phyloP scores from a whole-genome alignment of 2,113 vertebrate genomes.

The Pimephales promelas region DNA sequence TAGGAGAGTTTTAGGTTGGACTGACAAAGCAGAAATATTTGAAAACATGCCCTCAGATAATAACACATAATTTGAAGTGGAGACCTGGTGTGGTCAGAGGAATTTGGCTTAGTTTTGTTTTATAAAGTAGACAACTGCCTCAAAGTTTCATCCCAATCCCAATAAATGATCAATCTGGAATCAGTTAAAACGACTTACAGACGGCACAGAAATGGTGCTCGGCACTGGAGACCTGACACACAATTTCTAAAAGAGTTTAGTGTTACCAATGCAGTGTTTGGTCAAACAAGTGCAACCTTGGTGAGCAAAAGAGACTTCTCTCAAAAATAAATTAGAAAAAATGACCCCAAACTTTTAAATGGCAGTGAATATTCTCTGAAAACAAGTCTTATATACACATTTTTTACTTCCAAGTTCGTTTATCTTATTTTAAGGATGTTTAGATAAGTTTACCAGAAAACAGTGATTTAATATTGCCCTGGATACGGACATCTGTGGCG shows the following conservation, averaged over 20 bases:
- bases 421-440: background rate
- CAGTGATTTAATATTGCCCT: background rate
- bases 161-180: background rate
- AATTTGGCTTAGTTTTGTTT: background rate
- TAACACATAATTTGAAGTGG: background rate
- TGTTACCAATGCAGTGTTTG: too few relatives aligned
- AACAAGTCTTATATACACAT: background rate
- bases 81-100: background rate
- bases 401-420: too few relatives aligned
- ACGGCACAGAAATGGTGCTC: background rate
- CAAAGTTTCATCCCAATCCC: background rate
- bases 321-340: too few relatives aligned
- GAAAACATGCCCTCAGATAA: constrained; percentile 16
- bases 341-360: background rate
- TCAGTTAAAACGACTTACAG: background rate
- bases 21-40: constrained; percentile 9
- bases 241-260: background rate
- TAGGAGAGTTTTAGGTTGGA: background rate
- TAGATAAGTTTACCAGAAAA: background rate
- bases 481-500: too few relatives aligned
- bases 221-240: background rate
- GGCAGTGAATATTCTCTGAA: background rate
- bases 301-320: too few relatives aligned
- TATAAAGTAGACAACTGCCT: background rate
- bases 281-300: too few relatives aligned